These are phyloP conservation scores for Metopia argyrocephala DNA, from an alignment of 2,888 invertebrate genomes.

Conservation along the genomic window DNA sequence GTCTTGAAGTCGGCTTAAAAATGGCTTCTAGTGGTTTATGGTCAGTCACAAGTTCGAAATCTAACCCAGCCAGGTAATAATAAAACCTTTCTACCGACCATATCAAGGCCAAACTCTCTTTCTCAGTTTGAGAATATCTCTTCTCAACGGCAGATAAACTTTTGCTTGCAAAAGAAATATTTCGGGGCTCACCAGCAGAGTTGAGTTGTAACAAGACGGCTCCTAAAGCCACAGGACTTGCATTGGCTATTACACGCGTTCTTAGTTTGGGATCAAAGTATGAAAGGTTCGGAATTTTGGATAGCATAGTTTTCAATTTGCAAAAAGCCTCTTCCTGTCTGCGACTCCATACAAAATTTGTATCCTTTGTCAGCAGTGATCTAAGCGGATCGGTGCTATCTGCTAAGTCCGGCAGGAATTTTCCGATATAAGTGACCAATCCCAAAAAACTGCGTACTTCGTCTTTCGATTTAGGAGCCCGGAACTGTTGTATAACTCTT, in stretches of 20 bases:
- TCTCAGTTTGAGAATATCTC: background rate
- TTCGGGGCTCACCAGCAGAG: background rate
- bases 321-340: background rate
- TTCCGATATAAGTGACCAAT: slow-evolving; percentile 69
- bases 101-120: slow-evolving; percentile 8
- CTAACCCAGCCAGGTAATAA: slow-evolving; percentile 55
- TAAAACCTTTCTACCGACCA: slow-evolving; percentile 57
- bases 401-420: slow-evolving; percentile 56
- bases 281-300: background rate
- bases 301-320: background rate
- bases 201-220: background rate
- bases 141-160: slow-evolving; percentile 69
- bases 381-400: slow-evolving; percentile 48
- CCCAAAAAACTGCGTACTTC: slow-evolving; percentile 72
- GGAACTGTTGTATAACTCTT: slow-evolving; percentile 65
- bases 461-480: slow-evolving; percentile 67
- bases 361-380: background rate
- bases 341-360: background rate
- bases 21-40: slow-evolving; percentile 13
- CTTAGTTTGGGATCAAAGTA: slow-evolving; percentile 31
- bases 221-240: background rate
- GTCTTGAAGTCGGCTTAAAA: slow-evolving; percentile 53
- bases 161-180: slow-evolving; percentile 76
- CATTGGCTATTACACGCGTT: too few species aligned
- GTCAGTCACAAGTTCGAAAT: slow-evolving; percentile 10